phyloP scores from a whole-genome alignment of 2,888 invertebrate species.

The Aquatica leii region DNA sequence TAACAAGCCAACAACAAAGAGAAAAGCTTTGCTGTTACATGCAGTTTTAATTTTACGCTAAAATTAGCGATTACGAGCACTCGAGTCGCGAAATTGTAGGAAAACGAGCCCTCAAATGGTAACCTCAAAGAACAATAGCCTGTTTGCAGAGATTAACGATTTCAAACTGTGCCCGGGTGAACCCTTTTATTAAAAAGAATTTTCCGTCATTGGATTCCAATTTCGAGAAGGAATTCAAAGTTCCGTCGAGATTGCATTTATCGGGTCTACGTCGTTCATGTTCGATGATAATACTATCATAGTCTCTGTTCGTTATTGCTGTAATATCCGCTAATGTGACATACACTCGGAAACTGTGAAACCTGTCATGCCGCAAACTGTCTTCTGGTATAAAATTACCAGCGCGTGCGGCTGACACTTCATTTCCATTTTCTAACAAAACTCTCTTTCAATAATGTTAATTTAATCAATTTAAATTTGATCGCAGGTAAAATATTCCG shows the following conservation, averaged over 20 bases:
- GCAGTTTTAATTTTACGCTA: slow-evolving; percentile 35
- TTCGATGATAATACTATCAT: slow-evolving; percentile 29
- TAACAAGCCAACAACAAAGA: slow-evolving; percentile 15
- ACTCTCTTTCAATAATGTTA: slow-evolving; percentile 16
- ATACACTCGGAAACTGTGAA: slow-evolving; percentile 28
- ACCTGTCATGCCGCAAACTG: slow-evolving; percentile 26
- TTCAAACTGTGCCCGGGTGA: slow-evolving; percentile 24
- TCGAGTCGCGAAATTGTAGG: slow-evolving; percentile 32
- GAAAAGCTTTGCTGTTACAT: slow-evolving; percentile 19
- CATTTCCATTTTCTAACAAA: background rate
- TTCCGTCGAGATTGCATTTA: slow-evolving; percentile 27
- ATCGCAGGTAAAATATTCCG: slow-evolving; percentile 3
- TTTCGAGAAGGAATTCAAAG: slow-evolving; percentile 28
- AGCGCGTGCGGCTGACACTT: slow-evolving; percentile 6
- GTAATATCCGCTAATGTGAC: slow-evolving; percentile 35
- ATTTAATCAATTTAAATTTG: slow-evolving; percentile 24
- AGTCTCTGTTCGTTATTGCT: slow-evolving; percentile 28
- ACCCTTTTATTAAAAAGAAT: slow-evolving; percentile 32
- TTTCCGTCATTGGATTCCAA: slow-evolving; percentile 30
- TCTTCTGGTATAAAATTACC: slow-evolving; percentile 26
- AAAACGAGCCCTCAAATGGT: slow-evolving; percentile 30
- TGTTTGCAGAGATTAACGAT: slow-evolving; percentile 35
- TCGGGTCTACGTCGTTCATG: slow-evolving; percentile 24
- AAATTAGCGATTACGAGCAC: slow-evolving; percentile 35
- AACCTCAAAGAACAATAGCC: slow-evolving; percentile 32